A percentile compares a stretch with the other conserved stretches of the same genome.
phyloP scores from a whole-genome alignment of 2,888 invertebrate species.

The Carterocephalus palaemon region DNA sequence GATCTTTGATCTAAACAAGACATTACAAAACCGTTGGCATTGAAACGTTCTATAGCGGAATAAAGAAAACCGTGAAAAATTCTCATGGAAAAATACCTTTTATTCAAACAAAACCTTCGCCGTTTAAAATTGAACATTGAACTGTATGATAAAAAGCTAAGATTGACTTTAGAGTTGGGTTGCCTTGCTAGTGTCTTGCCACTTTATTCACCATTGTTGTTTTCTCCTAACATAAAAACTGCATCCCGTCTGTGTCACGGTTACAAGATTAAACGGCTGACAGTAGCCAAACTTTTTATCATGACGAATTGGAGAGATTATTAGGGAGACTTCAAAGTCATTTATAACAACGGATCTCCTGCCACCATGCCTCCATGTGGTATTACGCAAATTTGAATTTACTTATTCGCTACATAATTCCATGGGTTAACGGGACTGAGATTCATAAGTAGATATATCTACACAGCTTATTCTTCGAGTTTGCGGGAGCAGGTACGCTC shows the following conservation, averaged over 20 bases:
- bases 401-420: conserved; percentile 15
- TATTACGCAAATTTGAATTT: conserved; percentile 23
- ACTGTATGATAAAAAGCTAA: conserved; percentile 4
- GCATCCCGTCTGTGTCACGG: conserved; percentile 42
- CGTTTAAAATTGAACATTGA: neutral
- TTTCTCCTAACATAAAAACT: conserved; percentile 32
- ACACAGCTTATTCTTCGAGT: too few relatives aligned
- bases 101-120: conserved; percentile 16
- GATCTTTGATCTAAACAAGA: conserved; percentile 7
- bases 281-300: conserved; percentile 46
- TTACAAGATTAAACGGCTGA: conserved; percentile 35
- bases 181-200: too few relatives aligned
- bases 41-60: conserved; percentile 6
- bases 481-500: too few relatives aligned
- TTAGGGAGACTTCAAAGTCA: conserved; percentile 29
- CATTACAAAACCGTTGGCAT: conserved; percentile 11
- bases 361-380: conserved; percentile 9
- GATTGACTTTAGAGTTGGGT: conserved; percentile 1
- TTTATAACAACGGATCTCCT: conserved; percentile 31
- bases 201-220: conserved; percentile 13
- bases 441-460: conserved; percentile 14
- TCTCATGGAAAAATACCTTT: conserved; percentile 1
- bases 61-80: conserved; percentile 19
- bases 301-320: conserved; percentile 46
- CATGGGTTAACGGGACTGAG: conserved; percentile 15